phyloP scores from a whole-genome alignment of 2,797 vertebrate species.

The Eulemur albifrons region DNA sequence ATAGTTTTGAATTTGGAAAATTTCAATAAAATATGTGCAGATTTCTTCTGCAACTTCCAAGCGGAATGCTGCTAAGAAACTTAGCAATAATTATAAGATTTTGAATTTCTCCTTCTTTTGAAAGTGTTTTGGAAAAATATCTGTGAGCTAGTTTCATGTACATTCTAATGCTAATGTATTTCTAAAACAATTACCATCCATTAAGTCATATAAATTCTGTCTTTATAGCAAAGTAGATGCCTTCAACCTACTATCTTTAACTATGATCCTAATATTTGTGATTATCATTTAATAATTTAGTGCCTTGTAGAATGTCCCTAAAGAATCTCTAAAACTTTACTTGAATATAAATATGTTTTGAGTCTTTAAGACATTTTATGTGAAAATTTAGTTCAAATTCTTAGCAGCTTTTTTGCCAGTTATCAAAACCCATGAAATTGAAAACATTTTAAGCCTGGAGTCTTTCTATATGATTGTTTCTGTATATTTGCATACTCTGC shows the following conservation, averaged over 20 bases:
- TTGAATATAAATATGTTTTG: neutral
- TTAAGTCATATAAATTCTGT: slow-evolving; percentile 4
- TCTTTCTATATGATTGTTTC: neutral
- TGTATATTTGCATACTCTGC: neutral
- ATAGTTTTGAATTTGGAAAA: slow-evolving; percentile 8
- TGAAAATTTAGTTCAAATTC: slow-evolving; percentile 6
- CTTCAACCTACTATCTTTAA: neutral
- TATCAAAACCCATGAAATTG: neutral
- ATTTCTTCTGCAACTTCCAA: slow-evolving; percentile 16
- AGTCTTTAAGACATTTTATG: slow-evolving; percentile 14
- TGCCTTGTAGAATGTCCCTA: neutral
- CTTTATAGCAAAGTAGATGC: neutral
- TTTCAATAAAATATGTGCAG: neutral
- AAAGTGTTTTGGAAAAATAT: neutral
- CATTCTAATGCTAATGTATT: neutral
- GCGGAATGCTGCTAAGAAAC: neutral
- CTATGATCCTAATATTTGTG: neutral
- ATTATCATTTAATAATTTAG: neutral
- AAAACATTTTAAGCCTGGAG: neutral
- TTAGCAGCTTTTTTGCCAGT: neutral
- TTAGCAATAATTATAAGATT: neutral
- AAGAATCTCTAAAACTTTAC: neutral
- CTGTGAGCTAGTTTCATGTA: neutral
- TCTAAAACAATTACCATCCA: neutral
- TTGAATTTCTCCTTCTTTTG: slow-evolving; percentile 24